Conservation (phyloP, 2,113 vertebrate genomes). For the Coregonus clupeaformis region DNA sequence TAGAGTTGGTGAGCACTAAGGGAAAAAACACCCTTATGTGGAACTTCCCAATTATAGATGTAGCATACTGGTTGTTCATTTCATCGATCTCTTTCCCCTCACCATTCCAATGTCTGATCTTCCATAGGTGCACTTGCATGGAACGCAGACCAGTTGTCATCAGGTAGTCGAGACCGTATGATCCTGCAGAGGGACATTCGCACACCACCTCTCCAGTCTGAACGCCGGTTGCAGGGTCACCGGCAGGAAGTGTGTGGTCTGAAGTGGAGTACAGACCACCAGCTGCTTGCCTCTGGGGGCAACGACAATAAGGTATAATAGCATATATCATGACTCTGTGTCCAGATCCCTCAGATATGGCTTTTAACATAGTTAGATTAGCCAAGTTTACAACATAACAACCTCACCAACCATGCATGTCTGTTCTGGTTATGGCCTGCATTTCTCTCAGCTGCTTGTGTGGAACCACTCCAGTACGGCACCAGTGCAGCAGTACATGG, state of each 20-base stretch:
- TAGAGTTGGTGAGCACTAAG: slow-evolving; percentile 86
- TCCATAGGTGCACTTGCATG: slow-evolving; percentile 89
- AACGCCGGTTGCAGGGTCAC: slow-evolving; percentile 94
- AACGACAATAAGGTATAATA: slow-evolving; percentile 94
- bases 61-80: not conserved
- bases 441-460: slow-evolving; percentile 83
- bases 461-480: slow-evolving; percentile 96
- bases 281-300: slow-evolving; percentile 93
- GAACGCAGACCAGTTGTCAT: slow-evolving; percentile 97
- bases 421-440: not conserved
- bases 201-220: slow-evolving; percentile 88
- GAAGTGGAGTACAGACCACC: slow-evolving; percentile 98
- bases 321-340: not conserved
- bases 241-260: slow-evolving; percentile 97
- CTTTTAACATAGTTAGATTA: not conserved
- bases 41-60: not conserved
- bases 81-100: not conserved
- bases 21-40: not conserved
- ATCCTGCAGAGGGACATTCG: slow-evolving; percentile 95
- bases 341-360: not conserved
- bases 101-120: not conserved
- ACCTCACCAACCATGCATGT: no score
- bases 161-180: slow-evolving; percentile 92
- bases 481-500: slow-evolving; percentile 95
- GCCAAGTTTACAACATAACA: no score